phyloP scores from a whole-genome alignment of 2,797 vertebrate species.

The Epinephelus coioides region DNA sequence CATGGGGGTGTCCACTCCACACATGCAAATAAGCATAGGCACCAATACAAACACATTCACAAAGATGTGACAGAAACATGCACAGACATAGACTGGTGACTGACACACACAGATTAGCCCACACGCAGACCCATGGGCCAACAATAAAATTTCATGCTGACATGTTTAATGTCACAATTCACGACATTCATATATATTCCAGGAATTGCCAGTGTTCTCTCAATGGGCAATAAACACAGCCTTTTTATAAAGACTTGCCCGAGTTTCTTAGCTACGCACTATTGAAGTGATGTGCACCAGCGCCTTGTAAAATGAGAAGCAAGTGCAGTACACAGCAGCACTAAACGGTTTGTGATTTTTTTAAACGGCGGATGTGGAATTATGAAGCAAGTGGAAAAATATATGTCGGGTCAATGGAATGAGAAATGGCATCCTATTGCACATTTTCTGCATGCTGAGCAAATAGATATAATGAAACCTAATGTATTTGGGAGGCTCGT shows the following conservation, averaged over 20 bases:
- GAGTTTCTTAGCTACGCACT: constrained; percentile 52
- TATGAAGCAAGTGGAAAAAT: constrained; percentile 17
- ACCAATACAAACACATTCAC: constrained; percentile 15
- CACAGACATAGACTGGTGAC: constrained; percentile 1
- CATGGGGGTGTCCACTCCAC: constrained; percentile 5
- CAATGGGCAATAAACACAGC: constrained; percentile 58
- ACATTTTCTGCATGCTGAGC: constrained; percentile 36
- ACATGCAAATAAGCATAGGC: constrained; percentile 11
- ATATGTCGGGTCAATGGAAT: constrained; percentile 9
- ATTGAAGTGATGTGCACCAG: constrained; percentile 43
- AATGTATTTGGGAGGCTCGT: constrained; percentile 16
- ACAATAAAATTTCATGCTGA: constrained; percentile 70
- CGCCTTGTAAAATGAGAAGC: constrained; percentile 36
- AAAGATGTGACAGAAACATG: constrained; percentile 23
- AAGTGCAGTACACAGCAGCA: background rate
- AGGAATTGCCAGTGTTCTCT: constrained; percentile 63
- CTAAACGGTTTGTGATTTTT: constrained; percentile 46
- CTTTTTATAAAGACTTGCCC: constrained; percentile 51
- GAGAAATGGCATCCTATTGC: constrained; percentile 15
- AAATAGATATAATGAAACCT: constrained; percentile 21
- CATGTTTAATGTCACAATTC: constrained; percentile 81
- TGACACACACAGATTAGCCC: constrained; percentile 9
- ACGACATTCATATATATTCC: constrained; percentile 71
- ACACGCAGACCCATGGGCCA: constrained; percentile 21
- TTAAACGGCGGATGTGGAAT: constrained; percentile 21